Evolutionary conservation across 2,113 vertebrate species (phyloP), one percentile per base, ranked within the genome.

Genomic region (Solea solea): DNA sequence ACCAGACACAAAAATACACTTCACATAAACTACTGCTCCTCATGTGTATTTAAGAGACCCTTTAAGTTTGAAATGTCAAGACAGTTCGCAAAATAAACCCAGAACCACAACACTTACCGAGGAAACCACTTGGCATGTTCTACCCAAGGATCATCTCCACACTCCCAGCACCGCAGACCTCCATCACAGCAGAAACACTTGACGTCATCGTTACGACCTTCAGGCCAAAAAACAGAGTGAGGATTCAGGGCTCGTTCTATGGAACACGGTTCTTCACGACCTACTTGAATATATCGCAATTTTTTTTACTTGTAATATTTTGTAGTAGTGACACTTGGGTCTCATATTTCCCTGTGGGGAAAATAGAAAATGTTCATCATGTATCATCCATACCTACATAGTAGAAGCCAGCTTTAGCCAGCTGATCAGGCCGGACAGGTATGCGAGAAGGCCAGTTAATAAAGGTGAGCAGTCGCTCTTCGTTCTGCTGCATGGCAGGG

Each of bases 71-170:
- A 25, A 5, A 16, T 28, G 34, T 34, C 34, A 34, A 34, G 1
- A 34, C 34, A 34, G 34, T 34, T 34, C 34, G 2, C 34, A 34
- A 34, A 2, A 34, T 34, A 34, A 34, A 34, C 5, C 8, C 3
- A 39, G 13, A 48, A 13, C 3, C 25, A 6, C 44, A 2, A 9
- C 10, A 34, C 54, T 86, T 94, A 98, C 98, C 97, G 96, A 76
- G 97, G 98, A 93, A 99, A 99, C 98, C 98, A 99, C 82, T 99
- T 99, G 7, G 98, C 97, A 63, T 99, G 97, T 76, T 99, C 97
- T 59, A 98, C 94, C 97, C 98, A 99, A 0, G 98, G 97, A 80
- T 99, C 96, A 77, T 99, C 97, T 83, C 98, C 98, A 7, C 96
- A 96, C 71, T 99, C 98, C 97, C 97, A 99, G 86, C 98, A 98